These are phyloP conservation scores for Thunnus thynnus DNA, from an alignment of 2,113 vertebrate genomes.

Conservation along the genomic window DNA sequence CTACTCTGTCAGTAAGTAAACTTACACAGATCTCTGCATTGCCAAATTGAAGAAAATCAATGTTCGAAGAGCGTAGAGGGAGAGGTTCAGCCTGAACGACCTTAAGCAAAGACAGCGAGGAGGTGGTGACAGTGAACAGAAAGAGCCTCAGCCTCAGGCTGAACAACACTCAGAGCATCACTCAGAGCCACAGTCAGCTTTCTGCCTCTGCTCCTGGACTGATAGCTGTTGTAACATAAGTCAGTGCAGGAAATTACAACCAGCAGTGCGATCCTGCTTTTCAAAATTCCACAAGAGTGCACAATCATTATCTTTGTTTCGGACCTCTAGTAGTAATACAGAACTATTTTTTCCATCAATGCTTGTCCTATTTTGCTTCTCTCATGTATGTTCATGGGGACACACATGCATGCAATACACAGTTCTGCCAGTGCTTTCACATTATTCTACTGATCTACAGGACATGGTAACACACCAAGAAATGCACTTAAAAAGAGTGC, in stretches of 20 bases:
- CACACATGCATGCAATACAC: too few species aligned
- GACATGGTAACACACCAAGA: too few species aligned
- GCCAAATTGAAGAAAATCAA: constrained; percentile 27
- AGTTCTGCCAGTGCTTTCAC: too few species aligned
- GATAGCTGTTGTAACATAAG: neutral
- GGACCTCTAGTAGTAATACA: neutral
- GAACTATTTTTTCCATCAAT: too few species aligned
- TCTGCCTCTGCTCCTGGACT: too few species aligned
- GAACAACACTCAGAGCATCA: neutral
- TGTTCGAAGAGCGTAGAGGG: constrained; percentile 8
- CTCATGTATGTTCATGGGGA: too few species aligned
- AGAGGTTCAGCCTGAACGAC: constrained; percentile 19
- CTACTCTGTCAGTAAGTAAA: constrained; percentile 7
- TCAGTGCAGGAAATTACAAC: constrained; percentile 2
- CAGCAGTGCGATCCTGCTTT: neutral
- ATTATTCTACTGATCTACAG: too few species aligned
- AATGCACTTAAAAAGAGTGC: too few species aligned
- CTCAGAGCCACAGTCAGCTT: constrained; percentile 3
- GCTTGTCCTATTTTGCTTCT: too few species aligned
- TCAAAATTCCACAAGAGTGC: too few species aligned
- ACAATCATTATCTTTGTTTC: neutral
- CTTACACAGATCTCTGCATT: constrained; percentile 8
- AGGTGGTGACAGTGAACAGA: constrained; percentile 7
- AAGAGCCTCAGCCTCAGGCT: neutral
- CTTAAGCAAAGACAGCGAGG: neutral